Evolutionary conservation across 2,888 invertebrate genomes (phyloP).

Genomic region (Willowsia nigromaculata): DNA sequence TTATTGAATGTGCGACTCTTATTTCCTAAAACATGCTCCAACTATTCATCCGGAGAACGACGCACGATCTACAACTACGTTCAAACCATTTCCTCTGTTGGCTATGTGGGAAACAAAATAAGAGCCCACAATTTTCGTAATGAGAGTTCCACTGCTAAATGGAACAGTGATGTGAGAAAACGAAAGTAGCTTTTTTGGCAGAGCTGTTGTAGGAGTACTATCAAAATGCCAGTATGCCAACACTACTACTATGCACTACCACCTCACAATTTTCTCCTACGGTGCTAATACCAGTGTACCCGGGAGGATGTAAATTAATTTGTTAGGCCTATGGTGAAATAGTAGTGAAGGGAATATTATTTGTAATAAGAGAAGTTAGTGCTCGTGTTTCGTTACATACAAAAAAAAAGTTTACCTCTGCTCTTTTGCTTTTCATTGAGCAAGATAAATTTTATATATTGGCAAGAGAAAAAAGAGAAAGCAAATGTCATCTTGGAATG

Average conservation of each 20-base stretch:
- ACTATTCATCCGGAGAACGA: conserved; percentile 20
- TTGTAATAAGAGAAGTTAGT: conserved; percentile 1
- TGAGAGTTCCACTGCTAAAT: conserved; percentile 32
- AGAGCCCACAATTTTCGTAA: conserved; percentile 38
- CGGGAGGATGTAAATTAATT: conserved; percentile 54
- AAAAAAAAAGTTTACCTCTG: not conserved
- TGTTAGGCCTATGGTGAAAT: not conserved
- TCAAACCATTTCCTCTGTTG: not conserved
- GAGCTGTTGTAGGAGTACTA: not conserved
- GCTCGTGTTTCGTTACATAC: not conserved
- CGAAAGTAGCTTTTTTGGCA: conserved; percentile 2
- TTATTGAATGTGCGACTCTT: not conserved
- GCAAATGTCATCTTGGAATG: conserved; percentile 5
- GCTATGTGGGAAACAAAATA: conserved; percentile 20
- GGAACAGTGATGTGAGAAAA: not conserved
- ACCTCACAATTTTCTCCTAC: not conserved
- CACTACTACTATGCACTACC: not conserved
- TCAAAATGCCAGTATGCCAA: not conserved
- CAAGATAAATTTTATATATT: not conserved
- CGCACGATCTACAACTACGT: not conserved
- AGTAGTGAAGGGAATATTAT: not conserved
- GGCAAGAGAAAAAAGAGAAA: not conserved
- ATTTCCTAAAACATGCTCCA: not conserved
- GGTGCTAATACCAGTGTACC: not conserved
- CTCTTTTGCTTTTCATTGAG: not conserved